Evolutionary conservation across 2,888 invertebrate genomes (phyloP).

Genomic region (Tenthredo amoena): DNA sequence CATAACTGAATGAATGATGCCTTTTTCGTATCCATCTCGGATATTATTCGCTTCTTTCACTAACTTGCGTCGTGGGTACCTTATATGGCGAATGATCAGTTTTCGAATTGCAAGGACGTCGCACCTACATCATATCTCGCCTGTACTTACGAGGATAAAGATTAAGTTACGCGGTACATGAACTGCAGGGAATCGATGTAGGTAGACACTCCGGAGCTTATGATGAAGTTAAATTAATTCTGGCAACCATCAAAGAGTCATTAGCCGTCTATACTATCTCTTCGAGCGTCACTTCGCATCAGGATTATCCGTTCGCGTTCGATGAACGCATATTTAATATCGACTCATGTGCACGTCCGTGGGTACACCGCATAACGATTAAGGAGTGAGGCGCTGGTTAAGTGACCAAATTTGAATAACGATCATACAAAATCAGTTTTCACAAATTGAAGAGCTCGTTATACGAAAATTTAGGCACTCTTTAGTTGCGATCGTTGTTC

Average conservation of each 20-base stretch:
- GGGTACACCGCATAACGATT: not conserved
- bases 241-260: slow-evolving; percentile 22
- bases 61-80: not conserved
- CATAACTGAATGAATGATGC: no score
- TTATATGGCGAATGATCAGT: not conserved
- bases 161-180: slow-evolving; percentile 19
- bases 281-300: not conserved
- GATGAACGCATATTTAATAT: not conserved
- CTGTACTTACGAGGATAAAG: not conserved
- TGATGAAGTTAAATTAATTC: slow-evolving; percentile 41
- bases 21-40: no score
- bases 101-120: not conserved
- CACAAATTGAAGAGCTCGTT: not conserved
- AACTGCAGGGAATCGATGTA: not conserved
- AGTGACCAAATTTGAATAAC: not conserved
- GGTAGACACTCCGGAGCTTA: slow-evolving; percentile 5
- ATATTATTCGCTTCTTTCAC: not conserved
- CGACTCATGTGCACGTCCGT: not conserved
- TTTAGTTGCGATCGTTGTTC: not conserved
- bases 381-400: not conserved
- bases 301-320: slow-evolving; percentile 26
- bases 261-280: slow-evolving; percentile 4
- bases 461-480: not conserved
- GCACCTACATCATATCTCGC: slow-evolving; percentile 1
- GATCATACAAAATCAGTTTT: not conserved